These are phyloP conservation scores for Erythrocercus mccallii DNA, from an alignment of 2,113 vertebrate genomes.

Conservation along the genomic window DNA sequence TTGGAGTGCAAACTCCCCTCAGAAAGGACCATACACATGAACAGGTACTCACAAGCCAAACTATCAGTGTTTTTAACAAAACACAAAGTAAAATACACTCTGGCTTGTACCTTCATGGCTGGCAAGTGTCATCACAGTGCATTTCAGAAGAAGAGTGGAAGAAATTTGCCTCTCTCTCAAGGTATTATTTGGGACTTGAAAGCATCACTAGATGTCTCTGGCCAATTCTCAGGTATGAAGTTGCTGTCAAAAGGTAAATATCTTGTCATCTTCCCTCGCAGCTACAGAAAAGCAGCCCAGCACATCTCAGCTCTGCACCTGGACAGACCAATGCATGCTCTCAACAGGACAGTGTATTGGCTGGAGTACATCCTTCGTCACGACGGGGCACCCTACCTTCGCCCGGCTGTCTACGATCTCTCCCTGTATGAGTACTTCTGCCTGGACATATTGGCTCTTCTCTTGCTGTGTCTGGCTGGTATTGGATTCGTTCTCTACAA, in stretches of 20 bases:
- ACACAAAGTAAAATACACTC: background rate
- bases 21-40: background rate
- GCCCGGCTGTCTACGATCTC: constrained; percentile 55
- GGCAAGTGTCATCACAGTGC: fast-evolving
- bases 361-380: constrained; percentile 68
- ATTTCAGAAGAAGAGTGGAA: background rate
- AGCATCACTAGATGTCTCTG: background rate
- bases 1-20: background rate
- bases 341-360: constrained; percentile 69
- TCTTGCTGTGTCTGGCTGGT: background rate
- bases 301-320: constrained; percentile 54
- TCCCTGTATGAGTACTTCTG: constrained; percentile 59
- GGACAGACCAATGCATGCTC: constrained; percentile 56
- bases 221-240: background rate
- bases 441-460: constrained; percentile 57
- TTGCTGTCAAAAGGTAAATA: background rate
- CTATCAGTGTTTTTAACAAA: background rate
- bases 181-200: background rate
- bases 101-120: background rate
- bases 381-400: constrained; percentile 20
- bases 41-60: background rate
- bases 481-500: background rate
- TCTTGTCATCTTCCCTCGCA: background rate
- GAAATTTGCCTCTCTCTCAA: background rate
- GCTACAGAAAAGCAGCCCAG: constrained; percentile 59